A percentile compares a stretch with the other conserved stretches of the same genome.
Conservation (phyloP, 2,888 invertebrate species). For the Sepioteuthis lessoniana region DNA sequence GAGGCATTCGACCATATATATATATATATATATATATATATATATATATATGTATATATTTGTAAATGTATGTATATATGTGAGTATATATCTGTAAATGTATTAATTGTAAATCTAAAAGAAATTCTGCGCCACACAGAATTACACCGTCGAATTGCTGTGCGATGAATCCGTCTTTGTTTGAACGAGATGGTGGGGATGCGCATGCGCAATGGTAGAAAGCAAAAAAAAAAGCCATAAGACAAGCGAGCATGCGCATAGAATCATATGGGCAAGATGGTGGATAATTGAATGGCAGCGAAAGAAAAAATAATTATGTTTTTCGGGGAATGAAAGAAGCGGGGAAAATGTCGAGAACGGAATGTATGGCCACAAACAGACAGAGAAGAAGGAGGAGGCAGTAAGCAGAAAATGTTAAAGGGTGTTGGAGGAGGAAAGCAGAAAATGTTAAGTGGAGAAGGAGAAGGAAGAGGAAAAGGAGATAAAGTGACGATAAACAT, state of each 20-base stretch:
- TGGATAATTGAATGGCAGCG: neutral
- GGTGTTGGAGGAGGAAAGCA: no score
- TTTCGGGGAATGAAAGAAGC: neutral
- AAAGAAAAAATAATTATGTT: neutral
- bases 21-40: neutral
- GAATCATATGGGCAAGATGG: neutral
- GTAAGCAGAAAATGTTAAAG: no score
- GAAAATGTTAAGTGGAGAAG: no score
- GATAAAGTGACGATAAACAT: neutral
- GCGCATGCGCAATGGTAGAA: neutral
- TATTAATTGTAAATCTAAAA: constrained; percentile 9
- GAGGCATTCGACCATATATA: neutral
- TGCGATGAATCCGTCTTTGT: neutral
- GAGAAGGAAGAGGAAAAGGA: neutral
- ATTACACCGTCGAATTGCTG: constrained; percentile 13
- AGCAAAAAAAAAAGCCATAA: neutral
- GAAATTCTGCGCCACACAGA: neutral
- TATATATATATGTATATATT: neutral
- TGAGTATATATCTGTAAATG: neutral
- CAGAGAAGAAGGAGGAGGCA: neutral
- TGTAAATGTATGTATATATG: neutral
- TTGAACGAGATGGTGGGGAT: neutral
- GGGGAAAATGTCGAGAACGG: neutral
- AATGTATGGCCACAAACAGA: neutral
- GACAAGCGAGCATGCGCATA: neutral